Base-by-base conservation (phyloP, 2,888 invertebrate species). In the Parnassius mnemosyne region DNA sequence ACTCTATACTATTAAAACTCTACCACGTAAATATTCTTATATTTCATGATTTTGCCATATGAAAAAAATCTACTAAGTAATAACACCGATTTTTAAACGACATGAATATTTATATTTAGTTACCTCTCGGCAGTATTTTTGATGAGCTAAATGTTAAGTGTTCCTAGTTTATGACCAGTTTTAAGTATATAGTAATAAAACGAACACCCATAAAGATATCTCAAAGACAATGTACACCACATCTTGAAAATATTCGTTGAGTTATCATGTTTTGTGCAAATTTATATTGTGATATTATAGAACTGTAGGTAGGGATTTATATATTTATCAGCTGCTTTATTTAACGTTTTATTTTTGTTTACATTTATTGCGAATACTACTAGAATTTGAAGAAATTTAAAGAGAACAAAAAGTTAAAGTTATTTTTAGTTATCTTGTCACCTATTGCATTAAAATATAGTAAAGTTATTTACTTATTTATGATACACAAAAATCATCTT, bases 101-200 rank as follows among this genome's bases (percentile, higher is more conserved):
- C 11, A 20, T 50, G 44, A 3, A 54, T 47, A 46, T 56, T 47
- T 53, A 49, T 50, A 55, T 58, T 54, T 57, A 25, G 25, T 57
- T 58, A 51, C 41, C 11, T 58, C 53, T 50, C 41, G 16, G 16
- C 46, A 43, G 50, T 59, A 51, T 63, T 63, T 58, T 63, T 58
- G 58, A 44, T 50, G 13, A 12, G 51, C 43, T 50, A 54, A 16
- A 44, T 46, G 11, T 58, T 51, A 53, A 62, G 62, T 57, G 55
- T 54, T 51, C 44, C 54, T 54, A 50, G 54, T 57, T 62, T 47
- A 54, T 50, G 25, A 5, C 46, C 9, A 47, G 49, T 63, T 63
- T 63, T 63, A 63, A 63, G 58, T 51, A 49, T 58, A 54, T 49
- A 42, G 53, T 42, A 58, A 50, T 63, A 63, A 61, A 63, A 54